phyloP scores from a whole-genome alignment of 2,888 invertebrate genomes.

The Lycia hirtaria region DNA sequence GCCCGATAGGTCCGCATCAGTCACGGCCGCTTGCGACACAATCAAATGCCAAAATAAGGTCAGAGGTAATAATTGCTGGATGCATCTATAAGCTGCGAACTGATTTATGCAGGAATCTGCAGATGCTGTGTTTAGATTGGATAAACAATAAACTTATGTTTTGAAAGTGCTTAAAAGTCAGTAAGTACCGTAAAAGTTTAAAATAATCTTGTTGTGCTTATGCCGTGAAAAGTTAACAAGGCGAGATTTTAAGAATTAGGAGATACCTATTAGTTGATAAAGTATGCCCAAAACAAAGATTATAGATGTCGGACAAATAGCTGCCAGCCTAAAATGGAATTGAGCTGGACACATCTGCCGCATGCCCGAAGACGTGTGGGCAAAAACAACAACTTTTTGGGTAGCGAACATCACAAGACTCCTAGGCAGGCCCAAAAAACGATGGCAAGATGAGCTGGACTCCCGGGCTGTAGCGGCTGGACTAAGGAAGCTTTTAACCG shows the following conservation, averaged over 20 bases:
- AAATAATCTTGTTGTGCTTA: background rate
- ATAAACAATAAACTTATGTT: slow-evolving; percentile 45
- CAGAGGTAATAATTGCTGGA: slow-evolving; percentile 66
- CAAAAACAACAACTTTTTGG: too few species aligned
- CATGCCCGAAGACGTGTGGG: too few species aligned
- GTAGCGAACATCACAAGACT: too few species aligned
- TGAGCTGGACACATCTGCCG: too few species aligned
- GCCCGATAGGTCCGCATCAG: slow-evolving; percentile 47
- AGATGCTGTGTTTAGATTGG: slow-evolving; percentile 54
- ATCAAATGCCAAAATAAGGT: slow-evolving; percentile 84
- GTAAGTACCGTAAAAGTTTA: background rate
- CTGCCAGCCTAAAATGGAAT: too few species aligned
- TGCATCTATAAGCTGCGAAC: slow-evolving; percentile 51
- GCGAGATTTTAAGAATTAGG: background rate
- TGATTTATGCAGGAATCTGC: slow-evolving; percentile 76
- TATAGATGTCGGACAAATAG: too few species aligned
- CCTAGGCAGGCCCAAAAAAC: too few species aligned
- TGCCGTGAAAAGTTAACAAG: background rate
- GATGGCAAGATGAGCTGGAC: too few species aligned
- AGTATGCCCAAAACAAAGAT: too few species aligned
- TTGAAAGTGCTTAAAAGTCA: slow-evolving; percentile 20
- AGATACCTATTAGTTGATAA: too few species aligned
- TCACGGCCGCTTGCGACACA: slow-evolving; percentile 79
- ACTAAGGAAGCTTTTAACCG: too few species aligned
- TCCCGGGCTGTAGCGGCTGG: too few species aligned